phyloP scores from a whole-genome alignment of 1,140 invertebrate species.

The Heliconius hermathena region DNA sequence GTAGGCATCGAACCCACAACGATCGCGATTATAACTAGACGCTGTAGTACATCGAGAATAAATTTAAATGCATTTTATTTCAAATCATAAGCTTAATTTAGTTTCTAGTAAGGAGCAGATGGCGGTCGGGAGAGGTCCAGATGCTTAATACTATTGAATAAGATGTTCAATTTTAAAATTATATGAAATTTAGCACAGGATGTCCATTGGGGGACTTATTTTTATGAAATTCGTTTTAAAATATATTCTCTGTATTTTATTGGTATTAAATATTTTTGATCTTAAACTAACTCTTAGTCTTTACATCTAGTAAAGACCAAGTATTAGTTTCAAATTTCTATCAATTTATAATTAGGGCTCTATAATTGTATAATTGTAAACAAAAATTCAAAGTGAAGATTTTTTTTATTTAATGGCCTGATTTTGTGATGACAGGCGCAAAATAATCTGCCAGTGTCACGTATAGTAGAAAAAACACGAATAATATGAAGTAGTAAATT shows the following conservation, averaged over 20 bases:
- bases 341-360: no score
- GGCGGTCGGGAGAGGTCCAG: slow-evolving; percentile 10
- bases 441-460: no score
- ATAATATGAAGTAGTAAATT: no score
- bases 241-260: neutral
- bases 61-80: neutral
- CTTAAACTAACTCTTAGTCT: no score
- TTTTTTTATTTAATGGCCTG: no score
- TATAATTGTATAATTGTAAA: no score
- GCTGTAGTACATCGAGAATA: neutral
- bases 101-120: slow-evolving; percentile 1
- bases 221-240: neutral
- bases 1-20: neutral
- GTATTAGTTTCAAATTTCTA: no score
- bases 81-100: neutral
- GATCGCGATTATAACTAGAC: neutral
- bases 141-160: slow-evolving; percentile 11
- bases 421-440: no score
- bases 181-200: neutral
- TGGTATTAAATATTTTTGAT: neutral
- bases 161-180: slow-evolving; percentile 9
- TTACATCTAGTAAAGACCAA: no score
- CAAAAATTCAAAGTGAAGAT: no score
- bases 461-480: no score
- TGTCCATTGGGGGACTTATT: neutral